Evolutionary conservation across 2,888 invertebrate species (phyloP).

Genomic region (Drosophila ezoana): DNA sequence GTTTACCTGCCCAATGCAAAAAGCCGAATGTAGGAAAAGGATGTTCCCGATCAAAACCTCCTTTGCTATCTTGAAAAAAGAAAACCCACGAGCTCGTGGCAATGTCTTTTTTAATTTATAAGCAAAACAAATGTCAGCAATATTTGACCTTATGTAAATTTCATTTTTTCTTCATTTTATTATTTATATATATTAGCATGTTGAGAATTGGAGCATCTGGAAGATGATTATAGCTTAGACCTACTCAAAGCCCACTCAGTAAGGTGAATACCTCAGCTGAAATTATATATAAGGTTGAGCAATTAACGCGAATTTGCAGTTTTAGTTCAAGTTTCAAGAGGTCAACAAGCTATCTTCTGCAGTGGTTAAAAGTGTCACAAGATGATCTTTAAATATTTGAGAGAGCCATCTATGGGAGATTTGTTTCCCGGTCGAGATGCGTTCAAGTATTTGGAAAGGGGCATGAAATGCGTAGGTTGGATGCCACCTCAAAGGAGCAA

Average conservation of each 20-base stretch:
- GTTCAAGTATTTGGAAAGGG: slow-evolving; percentile 35
- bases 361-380: background rate
- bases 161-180: background rate
- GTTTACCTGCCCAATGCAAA: too few species aligned
- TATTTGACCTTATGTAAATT: background rate
- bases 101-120: too few species aligned
- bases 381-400: slow-evolving; percentile 37
- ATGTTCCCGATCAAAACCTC: too few species aligned
- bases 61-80: too few species aligned
- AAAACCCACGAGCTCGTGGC: background rate
- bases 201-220: slow-evolving; percentile 42
- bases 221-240: slow-evolving; percentile 10
- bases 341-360: background rate
- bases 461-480: slow-evolving; percentile 41
- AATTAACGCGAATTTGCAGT: slow-evolving; percentile 21
- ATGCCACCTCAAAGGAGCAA: background rate
- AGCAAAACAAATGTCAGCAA: too few species aligned
- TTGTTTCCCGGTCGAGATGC: slow-evolving; percentile 17
- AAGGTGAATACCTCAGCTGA: slow-evolving; percentile 3
- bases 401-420: slow-evolving; percentile 1
- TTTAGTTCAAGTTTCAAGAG: background rate
- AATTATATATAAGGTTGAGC: slow-evolving; percentile 22
- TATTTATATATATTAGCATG: background rate
- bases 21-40: too few species aligned
- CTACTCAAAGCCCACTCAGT: background rate